Base-by-base conservation (phyloP, 2,888 invertebrate species). In the Hydriomena furcata region DNA sequence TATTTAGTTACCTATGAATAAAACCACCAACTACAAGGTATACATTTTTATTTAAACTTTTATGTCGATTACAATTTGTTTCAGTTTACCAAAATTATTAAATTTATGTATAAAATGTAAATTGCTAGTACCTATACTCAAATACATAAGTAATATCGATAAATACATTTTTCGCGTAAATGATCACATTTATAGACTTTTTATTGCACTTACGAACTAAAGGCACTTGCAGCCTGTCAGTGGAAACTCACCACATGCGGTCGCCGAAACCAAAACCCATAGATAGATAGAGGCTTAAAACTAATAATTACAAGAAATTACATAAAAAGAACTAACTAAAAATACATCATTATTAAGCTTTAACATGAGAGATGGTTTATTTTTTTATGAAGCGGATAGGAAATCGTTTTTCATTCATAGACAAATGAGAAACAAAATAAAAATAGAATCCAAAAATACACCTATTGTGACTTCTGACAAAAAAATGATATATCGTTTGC, bases 241-340 rank as follows among this genome's bases (percentile, higher is more conserved):
- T 79, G 85, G 71, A 89, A 89, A 83, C 89, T 76, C 89, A 89
- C 89, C 89, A 89, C 89, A 89, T 89, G 87, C 88, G 67, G 71
- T 70, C 60, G 74, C 88, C 86, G 66, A 71, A 70, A 84, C 86
- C 86, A 65, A 73, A 77, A 71, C 77, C 88, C 83, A 62, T 46
- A 56, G 42, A 58, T 10, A 56, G 42, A 58, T 10, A 52, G 30
- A 37, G 40, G 12, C 36, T 42, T 52, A 57, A 1, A 11, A 35
- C 23, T 48, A 45, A 45, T 59, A 60, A 60, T 56, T 53, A 56
- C 58, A 58, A 31, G 17, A 55, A 55, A 47, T 31, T 30, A 12
- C 2, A 30, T 12, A 21, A 17, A 38, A 10, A 21, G 2, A 1
- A 17, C 28, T 46, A 23, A 28, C 11, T 21, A 21, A 24, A 8